Percentiles rank a stretch among this genome's conserved stretches.
These are phyloP conservation scores for Ascaphus truei DNA, from an alignment of 2,113 vertebrate species.

Conservation along the genomic window DNA sequence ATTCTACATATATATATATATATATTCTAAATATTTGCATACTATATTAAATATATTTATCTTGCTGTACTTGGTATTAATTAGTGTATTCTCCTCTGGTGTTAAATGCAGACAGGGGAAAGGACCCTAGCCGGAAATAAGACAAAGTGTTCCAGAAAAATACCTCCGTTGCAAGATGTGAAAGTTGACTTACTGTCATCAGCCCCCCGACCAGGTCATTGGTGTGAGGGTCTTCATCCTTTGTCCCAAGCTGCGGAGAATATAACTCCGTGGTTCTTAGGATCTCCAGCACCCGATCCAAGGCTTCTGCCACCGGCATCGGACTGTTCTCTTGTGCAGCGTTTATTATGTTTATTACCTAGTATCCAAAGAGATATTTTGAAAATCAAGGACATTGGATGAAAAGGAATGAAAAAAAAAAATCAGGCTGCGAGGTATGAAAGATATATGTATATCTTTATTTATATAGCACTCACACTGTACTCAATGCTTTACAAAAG, in stretches of 20 bases:
- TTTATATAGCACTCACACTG: too few species aligned
- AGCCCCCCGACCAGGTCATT: conserved; percentile 90
- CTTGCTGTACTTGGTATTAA: too few species aligned
- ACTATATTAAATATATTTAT: background rate
- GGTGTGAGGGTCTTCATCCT: conserved; percentile 93
- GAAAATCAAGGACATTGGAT: conserved; percentile 20
- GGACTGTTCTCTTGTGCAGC: conserved; percentile 94
- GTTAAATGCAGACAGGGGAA: too few species aligned
- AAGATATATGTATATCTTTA: too few species aligned
- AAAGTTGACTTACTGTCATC: conserved; percentile 79
- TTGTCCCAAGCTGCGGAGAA: conserved; percentile 86
- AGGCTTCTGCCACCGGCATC: conserved; percentile 85
- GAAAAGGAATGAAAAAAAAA: too few species aligned
- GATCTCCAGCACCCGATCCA: conserved; percentile 93
- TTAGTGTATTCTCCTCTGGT: too few species aligned
- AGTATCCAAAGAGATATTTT: background rate
- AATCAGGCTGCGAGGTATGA: too few species aligned
- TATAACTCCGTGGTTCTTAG: conserved; percentile 93
- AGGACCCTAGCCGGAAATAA: too few species aligned
- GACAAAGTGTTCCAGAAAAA: too few species aligned
- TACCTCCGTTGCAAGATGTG: background rate
- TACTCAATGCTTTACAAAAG: too few species aligned
- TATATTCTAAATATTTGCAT: too few species aligned
- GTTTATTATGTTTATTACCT: conserved; percentile 97
- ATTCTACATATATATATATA: too few species aligned